phyloP scores from a whole-genome alignment of 2,113 vertebrate species.

The Lichenostomus cassidix region DNA sequence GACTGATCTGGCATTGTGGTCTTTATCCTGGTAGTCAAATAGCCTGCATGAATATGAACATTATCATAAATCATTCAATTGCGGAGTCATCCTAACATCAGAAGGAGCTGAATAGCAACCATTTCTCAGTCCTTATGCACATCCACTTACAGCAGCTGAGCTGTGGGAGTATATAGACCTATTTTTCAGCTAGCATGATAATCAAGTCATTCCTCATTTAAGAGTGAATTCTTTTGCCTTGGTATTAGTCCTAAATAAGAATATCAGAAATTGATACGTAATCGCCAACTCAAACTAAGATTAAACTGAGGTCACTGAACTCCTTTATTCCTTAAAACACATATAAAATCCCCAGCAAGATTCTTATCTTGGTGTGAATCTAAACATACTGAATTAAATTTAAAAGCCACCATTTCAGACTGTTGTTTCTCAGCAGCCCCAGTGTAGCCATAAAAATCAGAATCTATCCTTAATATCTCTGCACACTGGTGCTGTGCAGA shows the following conservation, averaged over 20 bases:
- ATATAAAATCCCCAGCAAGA: background rate
- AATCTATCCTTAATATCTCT: background rate
- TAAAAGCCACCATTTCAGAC: background rate
- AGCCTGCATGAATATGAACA: background rate
- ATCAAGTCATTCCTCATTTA: background rate
- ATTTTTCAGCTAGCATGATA: background rate
- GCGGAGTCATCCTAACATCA: conserved; percentile 21
- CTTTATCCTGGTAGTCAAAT: background rate
- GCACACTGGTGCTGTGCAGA: background rate
- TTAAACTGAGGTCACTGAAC: background rate
- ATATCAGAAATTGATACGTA: background rate
- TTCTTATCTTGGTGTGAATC: background rate
- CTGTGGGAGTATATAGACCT: background rate
- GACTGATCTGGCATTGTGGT: background rate
- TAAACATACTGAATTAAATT: background rate
- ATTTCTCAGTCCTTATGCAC: background rate
- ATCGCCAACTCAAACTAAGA: background rate
- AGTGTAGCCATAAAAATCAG: background rate
- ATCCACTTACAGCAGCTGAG: conserved; percentile 24
- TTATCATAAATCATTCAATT: conserved; percentile 21
- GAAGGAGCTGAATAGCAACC: conserved; percentile 11
- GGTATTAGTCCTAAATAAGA: background rate
- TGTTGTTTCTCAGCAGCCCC: background rate
- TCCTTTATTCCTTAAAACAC: background rate
- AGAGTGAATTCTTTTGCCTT: conserved; percentile 4